A percentile compares a stretch with the other conserved stretches of the same genome.
These are phyloP conservation scores for Drosophila pseudotakahashii DNA, from an alignment of 2,888 invertebrate species.

Conservation along the genomic window DNA sequence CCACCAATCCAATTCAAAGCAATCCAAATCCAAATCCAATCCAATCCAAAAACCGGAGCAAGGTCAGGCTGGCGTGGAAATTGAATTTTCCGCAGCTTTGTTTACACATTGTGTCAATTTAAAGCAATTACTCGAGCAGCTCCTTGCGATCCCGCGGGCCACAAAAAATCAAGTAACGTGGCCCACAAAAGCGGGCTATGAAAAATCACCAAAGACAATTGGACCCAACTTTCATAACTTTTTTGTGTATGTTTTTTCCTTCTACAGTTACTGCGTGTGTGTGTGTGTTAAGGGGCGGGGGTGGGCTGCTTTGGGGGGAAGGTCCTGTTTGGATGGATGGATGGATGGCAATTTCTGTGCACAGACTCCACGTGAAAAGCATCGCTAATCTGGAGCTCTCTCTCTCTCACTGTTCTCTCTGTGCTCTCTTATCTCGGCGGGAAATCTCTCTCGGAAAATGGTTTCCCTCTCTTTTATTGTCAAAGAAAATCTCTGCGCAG, in stretches of 20 bases:
- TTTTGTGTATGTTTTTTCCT: conserved; percentile 47
- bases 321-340: conserved; percentile 12
- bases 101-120: conserved; percentile 45
- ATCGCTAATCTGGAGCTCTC: conserved; percentile 9
- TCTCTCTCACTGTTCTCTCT: conserved; percentile 9
- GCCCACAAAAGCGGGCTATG: conserved; percentile 67
- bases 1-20: neutral
- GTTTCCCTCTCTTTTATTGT: neutral
- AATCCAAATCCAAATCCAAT: too few relatives aligned
- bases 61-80: conserved; percentile 48
- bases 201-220: conserved; percentile 65
- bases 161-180: neutral
- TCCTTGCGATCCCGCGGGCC: conserved; percentile 6
- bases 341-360: conserved; percentile 29
- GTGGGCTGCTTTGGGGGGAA: neutral
- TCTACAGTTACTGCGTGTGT: conserved; percentile 15
- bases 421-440: neutral
- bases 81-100: conserved; percentile 23
- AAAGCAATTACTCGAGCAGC: conserved; percentile 30
- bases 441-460: conserved; percentile 5
- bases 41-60: conserved; percentile 27
- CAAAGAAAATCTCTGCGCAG: conserved; percentile 38
- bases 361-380: conserved; percentile 50
- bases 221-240: conserved; percentile 64
- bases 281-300: conserved; percentile 4